These are phyloP conservation scores for Cephus sareptanus DNA, from an alignment of 2,888 invertebrate species.

Conservation along the genomic window DNA sequence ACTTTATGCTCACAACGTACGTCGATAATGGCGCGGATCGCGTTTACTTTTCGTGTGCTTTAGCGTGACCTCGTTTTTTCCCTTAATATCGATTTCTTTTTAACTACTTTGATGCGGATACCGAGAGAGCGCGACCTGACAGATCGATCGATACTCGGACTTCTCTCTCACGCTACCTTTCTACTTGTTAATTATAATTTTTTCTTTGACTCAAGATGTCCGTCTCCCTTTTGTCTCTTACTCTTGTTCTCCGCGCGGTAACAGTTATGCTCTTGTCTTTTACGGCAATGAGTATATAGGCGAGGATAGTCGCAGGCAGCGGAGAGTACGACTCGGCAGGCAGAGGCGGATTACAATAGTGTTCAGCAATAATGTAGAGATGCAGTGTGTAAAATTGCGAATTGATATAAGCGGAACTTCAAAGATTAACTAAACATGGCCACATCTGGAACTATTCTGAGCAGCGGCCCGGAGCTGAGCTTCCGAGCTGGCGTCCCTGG, in stretches of 20 bases:
- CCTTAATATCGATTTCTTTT: not conserved
- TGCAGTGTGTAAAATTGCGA: constrained; percentile 35
- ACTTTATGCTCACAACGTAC: not conserved
- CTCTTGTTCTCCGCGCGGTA: constrained; percentile 19
- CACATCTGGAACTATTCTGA: constrained; percentile 67
- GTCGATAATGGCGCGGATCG: not conserved
- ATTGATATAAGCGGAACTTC: constrained; percentile 58
- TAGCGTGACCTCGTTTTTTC: not conserved
- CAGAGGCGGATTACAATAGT: constrained; percentile 43
- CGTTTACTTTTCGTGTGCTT: not conserved
- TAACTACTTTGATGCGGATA: not conserved
- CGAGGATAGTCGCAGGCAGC: constrained; percentile 44
- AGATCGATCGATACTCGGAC: constrained; percentile 5
- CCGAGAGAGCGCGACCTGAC: not conserved
- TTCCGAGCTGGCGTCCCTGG: not conserved
- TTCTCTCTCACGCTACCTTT: constrained; percentile 4
- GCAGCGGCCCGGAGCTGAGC: constrained; percentile 37
- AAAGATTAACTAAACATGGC: constrained; percentile 65
- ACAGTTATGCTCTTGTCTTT: not conserved
- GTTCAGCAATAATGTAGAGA: constrained; percentile 38
- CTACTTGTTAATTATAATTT: constrained; percentile 7
- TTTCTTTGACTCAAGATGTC: constrained; percentile 17
- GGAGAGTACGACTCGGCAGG: constrained; percentile 50
- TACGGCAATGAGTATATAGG: constrained; percentile 13
- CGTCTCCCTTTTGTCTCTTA: constrained; percentile 23